Evolutionary conservation across 2,113 vertebrate species (phyloP), one percentile per base, ranked within the genome.

Genomic region (Camelus bactrianus): DNA sequence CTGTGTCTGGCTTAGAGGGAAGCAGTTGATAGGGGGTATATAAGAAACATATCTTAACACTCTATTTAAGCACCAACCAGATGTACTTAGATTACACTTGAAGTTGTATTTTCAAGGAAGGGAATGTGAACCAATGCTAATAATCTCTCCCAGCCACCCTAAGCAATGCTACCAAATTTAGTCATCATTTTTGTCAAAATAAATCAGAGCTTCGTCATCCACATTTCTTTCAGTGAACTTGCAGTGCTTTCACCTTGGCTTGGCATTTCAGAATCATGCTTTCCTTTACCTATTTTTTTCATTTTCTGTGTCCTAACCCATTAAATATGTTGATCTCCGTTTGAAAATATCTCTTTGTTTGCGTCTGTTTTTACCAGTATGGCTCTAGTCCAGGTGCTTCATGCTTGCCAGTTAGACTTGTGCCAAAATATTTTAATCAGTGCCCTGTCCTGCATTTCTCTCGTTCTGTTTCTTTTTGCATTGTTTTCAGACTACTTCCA

Each of bases 181-280:
- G 24, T n/a, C 24, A 85, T 85, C 30, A 13, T 80, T 91, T 93
- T 92, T 91, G 64, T 88, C 85, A 79, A 93, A 83, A 52, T 91
- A 62, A 93, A 69, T 84, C 13, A 42, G 42, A 35, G 46, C 12
- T 84, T 91, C 22, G 11, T 72, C 28, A 85, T 35, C 20, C 26
- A 62, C 12, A 30, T 62, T 95, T 77, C 35, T 94, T 90, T 77
- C 58, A 65, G 5, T 12, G 2, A 72, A 32, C 4, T 65, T 89
- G 72, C 11, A 30, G 4, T n/a, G 17, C 46, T 89, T 91, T 89
- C 46, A 35, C 60, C 26, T 89, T 75, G 38, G 24, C 8, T 69
- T 84, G 30, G 69, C 73, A 79, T 83, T 94, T 86, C 46, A n/a
- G 26, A 89, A 15, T 48, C 50, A 48, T 20, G 13, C 26, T 94